These are phyloP conservation scores for Spodoptera frugiperda DNA, from an alignment of 1,140 invertebrate genomes.

Conservation along the genomic window DNA sequence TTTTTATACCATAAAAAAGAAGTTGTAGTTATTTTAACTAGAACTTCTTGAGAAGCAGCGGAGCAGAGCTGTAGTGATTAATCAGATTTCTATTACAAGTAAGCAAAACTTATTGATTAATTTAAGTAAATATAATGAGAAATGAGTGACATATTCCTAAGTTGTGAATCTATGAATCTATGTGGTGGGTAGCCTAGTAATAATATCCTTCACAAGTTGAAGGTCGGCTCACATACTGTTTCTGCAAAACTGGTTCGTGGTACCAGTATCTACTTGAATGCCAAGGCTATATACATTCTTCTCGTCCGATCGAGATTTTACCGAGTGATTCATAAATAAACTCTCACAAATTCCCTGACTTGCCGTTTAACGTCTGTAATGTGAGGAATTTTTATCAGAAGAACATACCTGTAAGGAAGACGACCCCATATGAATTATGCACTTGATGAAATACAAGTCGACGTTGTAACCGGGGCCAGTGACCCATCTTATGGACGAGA, in stretches of 20 bases:
- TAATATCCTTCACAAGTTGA: constrained; percentile 15
- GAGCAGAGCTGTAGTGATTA: too few species aligned
- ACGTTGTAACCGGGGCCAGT: constrained; percentile 36
- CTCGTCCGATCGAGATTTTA: constrained; percentile 44
- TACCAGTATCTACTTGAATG: constrained; percentile 47
- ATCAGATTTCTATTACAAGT: too few species aligned
- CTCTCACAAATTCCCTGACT: constrained; percentile 47
- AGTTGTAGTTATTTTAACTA: too few species aligned
- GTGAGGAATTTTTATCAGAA: constrained; percentile 74
- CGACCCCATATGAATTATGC: constrained; percentile 75
- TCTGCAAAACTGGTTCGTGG: constrained; percentile 33
- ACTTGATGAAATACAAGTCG: constrained; percentile 59
- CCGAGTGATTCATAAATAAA: constrained; percentile 50
- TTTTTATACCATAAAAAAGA: too few species aligned
- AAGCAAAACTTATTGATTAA: too few species aligned
- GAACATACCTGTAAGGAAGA: constrained; percentile 59
- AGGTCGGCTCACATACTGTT: constrained; percentile 30
- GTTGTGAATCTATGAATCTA: too few species aligned
- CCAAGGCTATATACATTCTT: constrained; percentile 48
- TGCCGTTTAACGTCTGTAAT: constrained; percentile 57
- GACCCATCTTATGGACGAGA: constrained; percentile 42
- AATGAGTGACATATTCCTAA: too few species aligned
- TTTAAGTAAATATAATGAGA: too few species aligned
- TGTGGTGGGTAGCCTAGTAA: too few species aligned
- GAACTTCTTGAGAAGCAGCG: too few species aligned